Percentiles rank a stretch among this genome's conserved stretches.
Conservation (phyloP, 2,113 vertebrate genomes). For the Chiloscyllium plagiosum region DNA sequence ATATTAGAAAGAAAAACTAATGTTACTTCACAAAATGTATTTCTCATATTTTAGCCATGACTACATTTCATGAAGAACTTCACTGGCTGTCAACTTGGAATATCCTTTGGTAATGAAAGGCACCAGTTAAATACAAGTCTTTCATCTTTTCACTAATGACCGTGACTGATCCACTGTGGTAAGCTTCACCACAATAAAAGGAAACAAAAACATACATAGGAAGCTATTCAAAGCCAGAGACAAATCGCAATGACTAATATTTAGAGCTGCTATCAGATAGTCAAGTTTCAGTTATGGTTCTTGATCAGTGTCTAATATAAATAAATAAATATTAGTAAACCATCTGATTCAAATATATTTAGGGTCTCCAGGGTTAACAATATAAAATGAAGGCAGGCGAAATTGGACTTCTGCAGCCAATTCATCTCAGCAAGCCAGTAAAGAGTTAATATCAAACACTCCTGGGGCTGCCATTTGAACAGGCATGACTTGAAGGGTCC, state of each 20-base stretch:
- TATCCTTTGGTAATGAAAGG: background rate
- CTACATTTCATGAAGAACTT: background rate
- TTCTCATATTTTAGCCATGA: background rate
- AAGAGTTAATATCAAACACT: background rate
- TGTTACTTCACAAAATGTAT: background rate
- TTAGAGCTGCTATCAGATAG: conserved; percentile 51
- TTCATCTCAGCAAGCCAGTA: conserved; percentile 38
- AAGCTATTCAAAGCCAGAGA: background rate
- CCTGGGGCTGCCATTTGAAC: background rate
- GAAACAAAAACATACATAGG: background rate
- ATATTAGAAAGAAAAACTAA: background rate
- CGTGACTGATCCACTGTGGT: background rate
- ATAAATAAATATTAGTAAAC: background rate
- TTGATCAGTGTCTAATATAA: background rate
- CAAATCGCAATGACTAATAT: conserved; percentile 57
- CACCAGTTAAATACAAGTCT: background rate
- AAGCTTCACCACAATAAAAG: conserved; percentile 12
- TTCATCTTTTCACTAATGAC: background rate
- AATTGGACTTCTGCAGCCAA: background rate
- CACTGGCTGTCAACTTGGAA: background rate
- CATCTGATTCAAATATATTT: background rate
- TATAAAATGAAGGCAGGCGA: background rate
- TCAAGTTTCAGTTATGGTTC: conserved; percentile 63
- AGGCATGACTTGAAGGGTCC: background rate
- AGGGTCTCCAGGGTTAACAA: background rate